phyloP scores from a whole-genome alignment of 2,797 vertebrate species.

The Lateolabrax maculatus region DNA sequence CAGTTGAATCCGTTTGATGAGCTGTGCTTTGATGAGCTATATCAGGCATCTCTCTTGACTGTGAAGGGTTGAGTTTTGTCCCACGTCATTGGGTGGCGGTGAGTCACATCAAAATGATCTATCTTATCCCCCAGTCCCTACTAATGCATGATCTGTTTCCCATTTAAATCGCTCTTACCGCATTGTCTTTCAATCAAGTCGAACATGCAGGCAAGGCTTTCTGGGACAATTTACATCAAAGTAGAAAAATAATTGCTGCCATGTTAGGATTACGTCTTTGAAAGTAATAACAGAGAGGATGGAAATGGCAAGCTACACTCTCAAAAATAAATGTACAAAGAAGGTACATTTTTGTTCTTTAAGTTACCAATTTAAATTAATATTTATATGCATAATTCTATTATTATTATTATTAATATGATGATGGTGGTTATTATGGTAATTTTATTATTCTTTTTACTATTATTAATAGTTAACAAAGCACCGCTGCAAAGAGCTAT shows the following conservation, averaged over 20 bases:
- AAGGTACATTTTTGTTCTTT: too few relatives aligned
- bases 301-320: conserved; percentile 1
- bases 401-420: too few relatives aligned
- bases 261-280: conserved; percentile 12
- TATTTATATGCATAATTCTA: too few relatives aligned
- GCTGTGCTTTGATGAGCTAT: conserved; percentile 41
- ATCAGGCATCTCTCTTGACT: conserved; percentile 15
- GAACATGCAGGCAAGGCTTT: not conserved
- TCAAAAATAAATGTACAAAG: too few relatives aligned
- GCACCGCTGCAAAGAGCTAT: too few relatives aligned
- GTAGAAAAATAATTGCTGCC: conserved; percentile 19
- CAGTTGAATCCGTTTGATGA: conserved; percentile 37
- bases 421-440: too few relatives aligned
- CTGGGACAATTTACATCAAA: conserved; percentile 39
- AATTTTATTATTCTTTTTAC: too few relatives aligned
- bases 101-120: conserved; percentile 26
- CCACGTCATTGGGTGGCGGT: conserved; percentile 13
- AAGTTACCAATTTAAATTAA: too few relatives aligned
- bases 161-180: conserved; percentile 11
- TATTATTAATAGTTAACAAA: too few relatives aligned
- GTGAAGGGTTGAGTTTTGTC: conserved; percentile 18
- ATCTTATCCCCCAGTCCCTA: not conserved
- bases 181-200: conserved; percentile 1
- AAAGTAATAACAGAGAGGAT: not conserved
- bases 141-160: not conserved